phyloP scores from a whole-genome alignment of 2,113 vertebrate genomes.

The Gavialis gangeticus region DNA sequence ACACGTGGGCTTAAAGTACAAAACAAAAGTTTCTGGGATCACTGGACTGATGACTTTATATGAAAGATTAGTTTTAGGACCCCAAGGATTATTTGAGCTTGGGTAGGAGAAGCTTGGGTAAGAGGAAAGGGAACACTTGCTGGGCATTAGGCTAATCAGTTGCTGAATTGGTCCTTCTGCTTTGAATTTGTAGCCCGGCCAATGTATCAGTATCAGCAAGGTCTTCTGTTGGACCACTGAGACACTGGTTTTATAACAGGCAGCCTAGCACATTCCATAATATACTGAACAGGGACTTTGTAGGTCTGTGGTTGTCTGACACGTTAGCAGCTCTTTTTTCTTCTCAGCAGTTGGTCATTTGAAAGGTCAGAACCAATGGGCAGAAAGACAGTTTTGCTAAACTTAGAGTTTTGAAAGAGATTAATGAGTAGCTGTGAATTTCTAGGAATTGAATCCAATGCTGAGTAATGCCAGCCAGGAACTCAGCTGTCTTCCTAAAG shows the following conservation, averaged over 20 bases:
- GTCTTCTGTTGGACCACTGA: neutral
- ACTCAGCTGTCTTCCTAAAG: neutral
- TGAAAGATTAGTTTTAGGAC: neutral
- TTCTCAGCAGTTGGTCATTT: neutral
- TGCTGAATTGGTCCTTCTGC: constrained; percentile 14
- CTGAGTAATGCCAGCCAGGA: constrained; percentile 12
- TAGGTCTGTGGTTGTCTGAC: neutral
- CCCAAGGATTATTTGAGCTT: neutral
- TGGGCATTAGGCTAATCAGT: neutral
- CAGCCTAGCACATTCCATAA: neutral
- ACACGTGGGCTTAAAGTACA: neutral
- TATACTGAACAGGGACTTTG: neutral
- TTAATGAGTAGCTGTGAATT: neutral
- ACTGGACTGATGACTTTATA: neutral
- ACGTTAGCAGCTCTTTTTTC: neutral
- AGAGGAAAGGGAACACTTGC: neutral
- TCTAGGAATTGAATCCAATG: constrained; percentile 5
- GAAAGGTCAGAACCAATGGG: neutral
- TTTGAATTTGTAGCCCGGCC: neutral
- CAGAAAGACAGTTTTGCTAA: neutral
- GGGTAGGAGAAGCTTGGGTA: neutral
- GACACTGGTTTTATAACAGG: neutral
- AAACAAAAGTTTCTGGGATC: neutral
- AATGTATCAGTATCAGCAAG: neutral
- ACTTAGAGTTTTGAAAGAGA: constrained; percentile 7